Percentiles rank a stretch among this genome's conserved stretches.
phyloP scores from a whole-genome alignment of 1,140 invertebrate species.

The Phenacoccus solenopsis region DNA sequence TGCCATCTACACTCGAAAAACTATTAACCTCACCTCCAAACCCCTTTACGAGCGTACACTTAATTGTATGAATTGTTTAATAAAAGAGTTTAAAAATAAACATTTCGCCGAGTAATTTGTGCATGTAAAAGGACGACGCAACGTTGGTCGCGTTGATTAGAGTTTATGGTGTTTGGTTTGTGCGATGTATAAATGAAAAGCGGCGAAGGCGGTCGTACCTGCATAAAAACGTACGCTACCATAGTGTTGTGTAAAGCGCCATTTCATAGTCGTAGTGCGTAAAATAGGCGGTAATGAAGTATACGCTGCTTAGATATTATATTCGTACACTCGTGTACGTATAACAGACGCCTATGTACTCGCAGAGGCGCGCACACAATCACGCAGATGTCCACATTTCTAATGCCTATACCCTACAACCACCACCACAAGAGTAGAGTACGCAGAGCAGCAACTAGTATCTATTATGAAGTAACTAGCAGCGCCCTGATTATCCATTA shows the following conservation, averaged over 20 bases:
- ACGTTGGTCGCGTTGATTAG: neutral
- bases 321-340: neutral
- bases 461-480: neutral
- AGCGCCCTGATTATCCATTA: constrained; percentile 1
- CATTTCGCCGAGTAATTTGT: constrained; percentile 1
- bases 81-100: neutral
- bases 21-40: neutral
- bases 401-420: no score
- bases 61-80: constrained; percentile 3
- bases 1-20: neutral
- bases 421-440: no score
- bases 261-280: constrained; percentile 1
- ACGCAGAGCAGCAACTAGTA: neutral
- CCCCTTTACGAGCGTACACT: neutral
- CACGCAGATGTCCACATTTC: neutral
- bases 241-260: constrained; percentile 1
- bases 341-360: no score
- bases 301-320: neutral
- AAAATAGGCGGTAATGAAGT: neutral
- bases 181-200: neutral
- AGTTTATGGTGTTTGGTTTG: neutral
- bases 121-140: neutral
- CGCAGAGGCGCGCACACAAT: neutral
- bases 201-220: neutral
- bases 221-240: neutral